These are phyloP conservation scores for Lomographa bimaculata DNA, from an alignment of 2,888 invertebrate species.

Conservation along the genomic window DNA sequence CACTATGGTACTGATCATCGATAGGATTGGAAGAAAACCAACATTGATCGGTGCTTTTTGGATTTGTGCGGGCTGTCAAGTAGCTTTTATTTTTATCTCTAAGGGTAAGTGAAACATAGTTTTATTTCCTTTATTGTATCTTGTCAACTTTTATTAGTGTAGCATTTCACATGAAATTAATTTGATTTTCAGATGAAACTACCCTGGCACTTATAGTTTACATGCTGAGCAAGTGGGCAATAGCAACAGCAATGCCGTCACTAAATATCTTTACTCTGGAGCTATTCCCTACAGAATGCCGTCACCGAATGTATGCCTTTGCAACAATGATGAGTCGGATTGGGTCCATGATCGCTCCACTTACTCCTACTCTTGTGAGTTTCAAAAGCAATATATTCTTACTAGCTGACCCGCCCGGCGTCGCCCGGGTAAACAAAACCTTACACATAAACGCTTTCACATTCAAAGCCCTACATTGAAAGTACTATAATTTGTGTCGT, in stretches of 20 bases:
- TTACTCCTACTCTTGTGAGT: neutral
- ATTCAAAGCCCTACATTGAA: too few relatives aligned
- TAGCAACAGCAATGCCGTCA: neutral
- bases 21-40: conserved; percentile 17
- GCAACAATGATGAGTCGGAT: neutral
- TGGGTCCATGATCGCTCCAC: neutral
- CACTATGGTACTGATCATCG: conserved; percentile 13
- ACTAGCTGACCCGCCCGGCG: too few relatives aligned
- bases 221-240: neutral
- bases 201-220: neutral
- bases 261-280: neutral
- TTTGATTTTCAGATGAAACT: neutral
- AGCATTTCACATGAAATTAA: too few relatives aligned
- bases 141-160: too few relatives aligned
- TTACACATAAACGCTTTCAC: too few relatives aligned
- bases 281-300: neutral
- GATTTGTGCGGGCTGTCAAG: neutral
- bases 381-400: too few relatives aligned
- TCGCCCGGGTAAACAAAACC: too few relatives aligned
- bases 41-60: neutral
- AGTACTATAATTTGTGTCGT: too few relatives aligned
- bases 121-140: neutral
- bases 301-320: neutral
- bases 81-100: too few relatives aligned
- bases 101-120: neutral